These are phyloP conservation scores for Oryzias melastigma DNA, from an alignment of 2,113 vertebrate species.

Conservation along the genomic window DNA sequence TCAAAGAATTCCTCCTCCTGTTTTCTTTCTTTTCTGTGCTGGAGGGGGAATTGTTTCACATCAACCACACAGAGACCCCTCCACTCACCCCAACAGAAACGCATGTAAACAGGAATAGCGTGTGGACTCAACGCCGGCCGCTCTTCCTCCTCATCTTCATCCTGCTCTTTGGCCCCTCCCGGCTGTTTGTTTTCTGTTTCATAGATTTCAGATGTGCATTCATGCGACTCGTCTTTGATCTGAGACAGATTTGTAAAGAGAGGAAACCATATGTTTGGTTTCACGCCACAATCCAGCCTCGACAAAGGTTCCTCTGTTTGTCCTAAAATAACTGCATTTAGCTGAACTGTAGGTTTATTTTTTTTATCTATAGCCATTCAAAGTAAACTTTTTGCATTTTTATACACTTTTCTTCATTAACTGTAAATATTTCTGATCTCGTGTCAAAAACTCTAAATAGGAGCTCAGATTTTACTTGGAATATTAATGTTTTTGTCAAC, in stretches of 20 bases:
- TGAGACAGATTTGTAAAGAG: slow-evolving; percentile 8
- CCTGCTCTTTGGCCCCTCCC: slow-evolving; percentile 20
- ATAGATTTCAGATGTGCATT: slow-evolving; percentile 30
- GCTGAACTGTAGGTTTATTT: too few species aligned
- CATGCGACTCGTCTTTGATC: slow-evolving; percentile 18
- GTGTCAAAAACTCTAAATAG: too few species aligned
- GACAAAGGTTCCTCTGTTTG: too few species aligned
- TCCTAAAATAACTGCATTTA: too few species aligned
- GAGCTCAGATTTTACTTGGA: too few species aligned
- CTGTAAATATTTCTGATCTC: too few species aligned
- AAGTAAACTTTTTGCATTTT: too few species aligned
- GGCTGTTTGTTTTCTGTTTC: slow-evolving; percentile 35
- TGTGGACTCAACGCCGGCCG: slow-evolving; percentile 53
- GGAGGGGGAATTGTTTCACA: slow-evolving; percentile 27
- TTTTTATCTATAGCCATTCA: too few species aligned
- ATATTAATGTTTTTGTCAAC: too few species aligned
- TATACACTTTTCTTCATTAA: too few species aligned
- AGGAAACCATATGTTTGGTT: neutral
- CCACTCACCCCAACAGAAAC: slow-evolving; percentile 3
- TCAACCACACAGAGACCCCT: slow-evolving; percentile 27
- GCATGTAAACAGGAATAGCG: slow-evolving; percentile 65
- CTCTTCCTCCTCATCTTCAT: slow-evolving; percentile 48
- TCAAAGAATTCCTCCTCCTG: slow-evolving; percentile 22
- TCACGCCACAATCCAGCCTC: neutral
- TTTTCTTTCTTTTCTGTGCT: slow-evolving; percentile 36